These are phyloP conservation scores for Apteryx mantelli DNA, from an alignment of 2,113 vertebrate species.

Conservation along the genomic window DNA sequence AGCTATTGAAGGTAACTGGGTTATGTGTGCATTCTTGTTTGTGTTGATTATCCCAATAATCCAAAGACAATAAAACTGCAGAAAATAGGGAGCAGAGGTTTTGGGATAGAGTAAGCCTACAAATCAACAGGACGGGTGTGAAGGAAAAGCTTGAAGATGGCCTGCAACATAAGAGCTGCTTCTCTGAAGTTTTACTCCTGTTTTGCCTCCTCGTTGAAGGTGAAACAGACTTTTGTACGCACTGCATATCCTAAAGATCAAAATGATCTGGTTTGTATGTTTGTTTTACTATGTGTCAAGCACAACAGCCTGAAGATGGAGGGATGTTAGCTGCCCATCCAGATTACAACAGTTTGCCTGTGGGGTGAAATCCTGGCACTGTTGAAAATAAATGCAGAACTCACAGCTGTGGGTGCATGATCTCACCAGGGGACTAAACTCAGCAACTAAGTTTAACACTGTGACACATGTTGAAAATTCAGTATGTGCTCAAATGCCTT, in stretches of 20 bases:
- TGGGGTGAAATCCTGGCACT: background rate
- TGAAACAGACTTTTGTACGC: background rate
- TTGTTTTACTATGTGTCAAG: background rate
- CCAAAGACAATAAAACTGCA: background rate
- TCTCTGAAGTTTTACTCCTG: background rate
- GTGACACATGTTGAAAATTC: background rate
- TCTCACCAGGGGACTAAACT: background rate
- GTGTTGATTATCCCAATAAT: background rate
- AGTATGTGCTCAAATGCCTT: background rate
- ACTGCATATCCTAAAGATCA: background rate
- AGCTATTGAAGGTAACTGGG: background rate
- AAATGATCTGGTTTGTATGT: background rate
- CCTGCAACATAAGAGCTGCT: rapidly evolving
- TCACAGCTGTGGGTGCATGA: background rate
- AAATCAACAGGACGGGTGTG: background rate
- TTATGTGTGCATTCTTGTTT: background rate
- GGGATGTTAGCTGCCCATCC: too few species aligned
- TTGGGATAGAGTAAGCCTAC: background rate
- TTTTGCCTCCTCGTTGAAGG: background rate
- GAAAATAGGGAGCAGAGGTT: background rate
- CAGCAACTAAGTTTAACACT: background rate
- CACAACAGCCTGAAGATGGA: rapidly evolving
- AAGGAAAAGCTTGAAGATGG: background rate
- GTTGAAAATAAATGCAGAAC: background rate
- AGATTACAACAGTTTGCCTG: background rate